Base-by-base conservation (phyloP, 2,888 invertebrate genomes). In the Nemotelus pantherinus region DNA sequence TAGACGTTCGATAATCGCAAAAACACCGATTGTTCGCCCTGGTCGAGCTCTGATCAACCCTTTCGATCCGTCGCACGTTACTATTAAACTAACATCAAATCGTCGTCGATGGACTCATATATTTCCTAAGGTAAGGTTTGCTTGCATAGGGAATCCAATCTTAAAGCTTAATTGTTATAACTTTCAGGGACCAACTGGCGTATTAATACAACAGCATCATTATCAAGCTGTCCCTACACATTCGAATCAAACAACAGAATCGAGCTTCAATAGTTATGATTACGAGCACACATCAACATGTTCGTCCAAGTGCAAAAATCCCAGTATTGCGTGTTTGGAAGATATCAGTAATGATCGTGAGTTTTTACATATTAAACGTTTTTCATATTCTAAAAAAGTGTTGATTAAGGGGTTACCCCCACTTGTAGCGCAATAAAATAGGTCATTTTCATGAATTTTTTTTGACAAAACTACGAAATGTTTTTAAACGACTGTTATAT, bases 61-160 rank as follows among this genome's bases (percentile, higher is more conserved):
- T 0, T 99, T 99, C 86, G 98, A 98, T 86, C 99, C 99, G 0
- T 97, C 98, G 0, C 96, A 98, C 85, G 97, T 99, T 77, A 96
- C 97, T 50, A 97, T 98, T 81, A 98, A 98, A 87, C 88, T 97
- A 67, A 98, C 98, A 0, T 97, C 98, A 74, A 98, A 98, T 86
- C 90, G 98, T 68, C 89, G 98, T 50, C 90, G 99, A 77, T 99
- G 99, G 99, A 98, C 98, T 0, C 99, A 99, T 86, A 98, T 98
- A 83, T 99, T 99, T 87, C 99, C 99, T 2, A 95, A 95, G 81
- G 85, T 84, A 80, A 53, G 63, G 44, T 39, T 64, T 64, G 44
- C 47, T 67, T 45, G 25, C 2, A 55, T 39, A 43, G 50, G 39
- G 53, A 68, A 47, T 58, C 58, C 25, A 58, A 43, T 10, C 44